These are phyloP conservation scores for Rhodinocichla rosea DNA, from an alignment of 2,113 vertebrate genomes.

Conservation along the genomic window DNA sequence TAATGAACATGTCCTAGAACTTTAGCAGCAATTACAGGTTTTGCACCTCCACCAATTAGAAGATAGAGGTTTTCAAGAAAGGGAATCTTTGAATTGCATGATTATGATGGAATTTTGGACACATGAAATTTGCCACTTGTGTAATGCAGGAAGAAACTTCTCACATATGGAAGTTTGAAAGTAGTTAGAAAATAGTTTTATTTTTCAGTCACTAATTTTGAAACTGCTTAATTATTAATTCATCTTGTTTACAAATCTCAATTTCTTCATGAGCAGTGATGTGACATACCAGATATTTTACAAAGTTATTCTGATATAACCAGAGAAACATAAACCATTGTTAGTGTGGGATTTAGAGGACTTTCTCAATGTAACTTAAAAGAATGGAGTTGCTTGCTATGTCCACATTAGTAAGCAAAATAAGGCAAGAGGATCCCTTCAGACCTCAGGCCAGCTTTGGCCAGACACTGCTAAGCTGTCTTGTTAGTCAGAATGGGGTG, in stretches of 20 bases:
- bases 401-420: neutral
- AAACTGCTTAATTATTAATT: neutral
- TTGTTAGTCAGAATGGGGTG: neutral
- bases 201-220: neutral
- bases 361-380: neutral
- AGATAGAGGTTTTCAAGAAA: neutral
- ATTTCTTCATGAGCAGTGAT: neutral
- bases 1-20: neutral
- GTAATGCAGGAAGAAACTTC: neutral
- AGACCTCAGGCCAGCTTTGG: neutral
- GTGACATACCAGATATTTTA: neutral
- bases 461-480: neutral
- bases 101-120: neutral
- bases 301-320: neutral
- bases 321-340: neutral
- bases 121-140: neutral
- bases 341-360: neutral
- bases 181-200: neutral
- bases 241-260: neutral
- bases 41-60: neutral
- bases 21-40: neutral
- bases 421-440: neutral
- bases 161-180: neutral
- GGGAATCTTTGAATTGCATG: neutral
- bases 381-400: neutral